Conservation (phyloP, 2,113 vertebrate species). For the Rattus rattus region DNA sequence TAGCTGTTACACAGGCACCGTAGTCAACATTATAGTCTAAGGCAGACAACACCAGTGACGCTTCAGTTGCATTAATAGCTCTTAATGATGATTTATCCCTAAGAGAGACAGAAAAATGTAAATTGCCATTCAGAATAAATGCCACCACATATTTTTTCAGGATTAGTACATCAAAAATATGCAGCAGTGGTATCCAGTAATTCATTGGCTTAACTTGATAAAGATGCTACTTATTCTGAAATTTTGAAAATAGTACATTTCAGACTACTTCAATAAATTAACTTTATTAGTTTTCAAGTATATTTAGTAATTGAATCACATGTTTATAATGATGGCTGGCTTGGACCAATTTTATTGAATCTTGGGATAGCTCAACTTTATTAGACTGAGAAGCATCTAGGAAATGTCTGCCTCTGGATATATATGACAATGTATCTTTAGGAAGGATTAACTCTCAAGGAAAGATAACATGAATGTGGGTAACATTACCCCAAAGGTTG, state of each 20-base stretch:
- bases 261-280: conserved; percentile 13
- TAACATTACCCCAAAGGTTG: not conserved
- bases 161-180: conserved; percentile 2
- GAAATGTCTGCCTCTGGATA: not conserved
- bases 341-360: not conserved
- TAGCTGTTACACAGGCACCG: conserved; percentile 92
- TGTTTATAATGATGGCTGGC: not conserved
- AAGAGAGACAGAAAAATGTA: conserved; percentile 57
- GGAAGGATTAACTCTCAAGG: not conserved
- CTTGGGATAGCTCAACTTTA: not conserved
- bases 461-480: no score
- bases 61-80: conserved; percentile 86
- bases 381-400: not conserved
- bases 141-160: not conserved
- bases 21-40: conserved; percentile 92
- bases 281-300: conserved; percentile 23
- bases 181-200: not conserved
- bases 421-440: no score
- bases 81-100: conserved; percentile 89
- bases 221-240: not conserved
- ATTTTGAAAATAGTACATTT: conserved; percentile 32
- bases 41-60: conserved; percentile 88
- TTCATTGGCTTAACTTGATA: not conserved
- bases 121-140: conserved; percentile 31
- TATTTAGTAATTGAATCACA: not conserved